Evolutionary conservation across 2,888 invertebrate genomes (phyloP), one percentile per base, ranked within the genome.

Genomic region (Caenorhabditis zanzibari): DNA sequence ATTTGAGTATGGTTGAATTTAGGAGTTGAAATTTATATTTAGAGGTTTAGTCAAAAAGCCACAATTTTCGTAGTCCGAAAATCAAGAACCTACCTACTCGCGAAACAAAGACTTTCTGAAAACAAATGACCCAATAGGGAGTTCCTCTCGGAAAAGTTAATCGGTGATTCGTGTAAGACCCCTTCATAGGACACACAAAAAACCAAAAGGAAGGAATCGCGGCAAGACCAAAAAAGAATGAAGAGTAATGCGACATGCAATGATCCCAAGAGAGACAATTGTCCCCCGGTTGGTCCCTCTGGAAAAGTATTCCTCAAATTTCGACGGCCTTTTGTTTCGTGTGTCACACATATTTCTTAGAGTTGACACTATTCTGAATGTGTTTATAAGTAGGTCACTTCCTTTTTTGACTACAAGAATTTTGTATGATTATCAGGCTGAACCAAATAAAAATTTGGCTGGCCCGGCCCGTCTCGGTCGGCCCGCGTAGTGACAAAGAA

Each of bases 161-260:
- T 76, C 66, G 75, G 6, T 49, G 68, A 76, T 75, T 75, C 64
- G 44, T 64, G 68, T 68, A 52, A 54, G 22, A 10, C 54, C 68
- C 52, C 49, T 14, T 28, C 5, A 26, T 9, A 24, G 38, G 52
- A 64, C 49, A 22, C 32, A 58, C 24, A 32, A 24, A 47, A 47
- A 47, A 47, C n/a, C 19, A 19, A 47, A 47, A 47, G 47, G 47
- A 58, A 32, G 72, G 59, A 72, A 49, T 58, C 35, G 75, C 75
- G 66, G 75, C 75, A 54, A 68, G 49, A 77, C 61, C 61, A 77
- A 71, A 77, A 77, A 77, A 32, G 49, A 63, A 77, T 69, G 69
- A 71, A 77, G 77, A 77, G 77, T 77, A 77, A 76, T 76, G 69
- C 76, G 76, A 77, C 77, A 77, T 77, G 77, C 77, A 63, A 69